Percentiles rank a stretch among this genome's conserved stretches.
These are phyloP conservation scores for Salticus scenicus DNA, from an alignment of 2,888 invertebrate genomes.

Conservation along the genomic window DNA sequence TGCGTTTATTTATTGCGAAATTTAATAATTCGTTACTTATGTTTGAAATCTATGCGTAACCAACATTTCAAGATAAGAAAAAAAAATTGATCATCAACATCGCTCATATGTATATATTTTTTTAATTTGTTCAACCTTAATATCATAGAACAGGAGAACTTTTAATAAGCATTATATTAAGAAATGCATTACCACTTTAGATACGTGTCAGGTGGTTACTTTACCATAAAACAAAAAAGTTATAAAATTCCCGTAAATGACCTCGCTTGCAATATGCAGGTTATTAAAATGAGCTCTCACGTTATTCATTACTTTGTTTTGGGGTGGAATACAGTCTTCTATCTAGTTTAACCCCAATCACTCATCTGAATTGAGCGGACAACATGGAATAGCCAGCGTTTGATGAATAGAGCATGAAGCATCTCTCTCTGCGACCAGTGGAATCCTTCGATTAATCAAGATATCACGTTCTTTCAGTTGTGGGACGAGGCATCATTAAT, in stretches of 20 bases:
- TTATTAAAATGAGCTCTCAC: constrained; percentile 19
- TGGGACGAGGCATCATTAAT: constrained; percentile 38
- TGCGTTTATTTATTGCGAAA: too few relatives aligned
- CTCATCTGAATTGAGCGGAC: not conserved
- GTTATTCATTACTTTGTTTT: constrained; percentile 49
- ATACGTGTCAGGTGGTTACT: not conserved
- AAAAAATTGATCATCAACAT: too few relatives aligned
- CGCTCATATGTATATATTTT: too few relatives aligned
- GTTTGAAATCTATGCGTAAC: too few relatives aligned
- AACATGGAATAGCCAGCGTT: not conserved
- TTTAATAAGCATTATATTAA: too few relatives aligned
- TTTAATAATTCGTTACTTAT: too few relatives aligned
- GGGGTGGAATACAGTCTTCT: not conserved
- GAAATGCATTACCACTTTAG: too few relatives aligned
- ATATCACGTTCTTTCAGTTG: constrained; percentile 21
- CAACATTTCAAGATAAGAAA: too few relatives aligned
- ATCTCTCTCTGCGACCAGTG: constrained; percentile 25
- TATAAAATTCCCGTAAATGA: not conserved
- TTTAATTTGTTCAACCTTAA: too few relatives aligned
- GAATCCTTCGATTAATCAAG: constrained; percentile 51
- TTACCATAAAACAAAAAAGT: not conserved
- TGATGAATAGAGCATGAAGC: constrained; percentile 25
- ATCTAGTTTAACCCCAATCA: constrained; percentile 7
- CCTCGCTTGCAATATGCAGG: not conserved
- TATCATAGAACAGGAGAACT: too few relatives aligned